A percentile compares a stretch with the other conserved stretches of the same genome.
phyloP scores from a whole-genome alignment of 1,140 invertebrate species.

The Oedothorax gibbosus region DNA sequence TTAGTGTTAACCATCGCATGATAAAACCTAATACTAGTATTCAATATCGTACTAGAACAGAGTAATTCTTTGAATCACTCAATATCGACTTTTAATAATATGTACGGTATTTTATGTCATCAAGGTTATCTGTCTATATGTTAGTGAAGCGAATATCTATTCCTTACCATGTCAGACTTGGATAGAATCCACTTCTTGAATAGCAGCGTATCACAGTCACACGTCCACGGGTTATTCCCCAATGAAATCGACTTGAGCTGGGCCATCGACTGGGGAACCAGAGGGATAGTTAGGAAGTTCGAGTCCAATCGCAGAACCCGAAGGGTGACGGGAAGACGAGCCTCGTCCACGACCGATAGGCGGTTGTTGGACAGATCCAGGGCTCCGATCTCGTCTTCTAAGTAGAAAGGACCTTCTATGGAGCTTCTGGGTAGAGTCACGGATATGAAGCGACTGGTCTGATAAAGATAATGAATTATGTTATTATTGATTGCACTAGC shows the following conservation, averaged over 20 bases:
- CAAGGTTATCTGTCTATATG: too few relatives aligned
- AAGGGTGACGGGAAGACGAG: neutral
- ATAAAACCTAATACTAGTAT: too few relatives aligned
- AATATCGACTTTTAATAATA: too few relatives aligned
- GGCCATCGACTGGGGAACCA: slow-evolving; percentile 19
- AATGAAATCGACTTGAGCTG: slow-evolving; percentile 66
- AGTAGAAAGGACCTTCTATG: neutral
- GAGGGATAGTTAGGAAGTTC: neutral
- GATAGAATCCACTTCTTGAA: slow-evolving; percentile 66
- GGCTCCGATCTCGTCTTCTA: neutral
- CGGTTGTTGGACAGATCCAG: slow-evolving; percentile 19
- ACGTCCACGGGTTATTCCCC: slow-evolving; percentile 68
- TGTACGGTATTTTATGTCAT: too few relatives aligned
- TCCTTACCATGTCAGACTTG: slow-evolving; percentile 75
- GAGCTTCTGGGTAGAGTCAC: neutral
- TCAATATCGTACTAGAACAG: too few relatives aligned
- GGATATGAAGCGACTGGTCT: neutral
- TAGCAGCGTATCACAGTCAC: slow-evolving; percentile 68
- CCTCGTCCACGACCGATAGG: slow-evolving; percentile 1
- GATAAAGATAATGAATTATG: neutral
- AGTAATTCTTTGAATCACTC: too few relatives aligned
- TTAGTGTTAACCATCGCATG: too few relatives aligned
- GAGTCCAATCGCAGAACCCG: neutral
- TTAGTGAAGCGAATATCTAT: too few relatives aligned
- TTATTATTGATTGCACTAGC: too few relatives aligned